Evolutionary conservation across 2,797 vertebrate genomes (phyloP).

Genomic region (Carduelis carduelis): DNA sequence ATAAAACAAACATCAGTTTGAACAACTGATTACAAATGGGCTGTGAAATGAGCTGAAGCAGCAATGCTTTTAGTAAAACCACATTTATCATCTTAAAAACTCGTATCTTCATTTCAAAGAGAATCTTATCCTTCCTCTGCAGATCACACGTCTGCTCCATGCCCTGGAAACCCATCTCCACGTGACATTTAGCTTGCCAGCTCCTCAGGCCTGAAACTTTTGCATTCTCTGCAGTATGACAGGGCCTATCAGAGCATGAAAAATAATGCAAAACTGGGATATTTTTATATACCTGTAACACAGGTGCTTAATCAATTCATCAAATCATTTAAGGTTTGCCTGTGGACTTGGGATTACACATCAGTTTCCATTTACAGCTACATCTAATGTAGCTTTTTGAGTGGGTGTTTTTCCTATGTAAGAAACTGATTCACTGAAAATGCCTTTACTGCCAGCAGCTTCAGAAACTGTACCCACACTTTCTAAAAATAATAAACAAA

Average conservation of each 20-base stretch:
- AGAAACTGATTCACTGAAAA: not conserved
- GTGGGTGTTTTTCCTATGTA: rapidly evolving
- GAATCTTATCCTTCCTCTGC: not conserved
- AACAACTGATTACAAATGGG: not conserved
- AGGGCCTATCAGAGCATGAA: not conserved
- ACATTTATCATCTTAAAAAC: not conserved
- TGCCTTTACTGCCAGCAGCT: not conserved
- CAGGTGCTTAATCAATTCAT: not conserved
- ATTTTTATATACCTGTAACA: not conserved
- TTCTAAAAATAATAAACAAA: conserved; percentile 21
- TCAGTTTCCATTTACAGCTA: not conserved
- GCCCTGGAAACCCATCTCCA: not conserved
- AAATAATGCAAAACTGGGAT: not conserved
- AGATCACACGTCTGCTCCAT: not conserved
- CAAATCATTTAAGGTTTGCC: not conserved
- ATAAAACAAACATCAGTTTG: not conserved
- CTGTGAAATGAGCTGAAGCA: not conserved
- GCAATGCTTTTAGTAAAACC: not conserved
- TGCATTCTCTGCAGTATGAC: not conserved
- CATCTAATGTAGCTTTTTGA: not conserved
- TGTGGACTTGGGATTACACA: not conserved
- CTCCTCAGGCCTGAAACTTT: not conserved
- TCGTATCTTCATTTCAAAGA: not conserved
- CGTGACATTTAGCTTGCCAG: rapidly evolving
- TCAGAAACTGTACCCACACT: not conserved